A percentile compares a stretch with the other conserved stretches of the same genome.
Evolutionary conservation across 1,140 invertebrate species (phyloP).

Genomic region (Bombyx mori): ASM3026992v2 NC_085113.1:728001-728500

Average conservation of each 20-base stretch:
- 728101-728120: too few species aligned
- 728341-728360: background rate
- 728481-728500: too few species aligned
- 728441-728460: too few species aligned
- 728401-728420: background rate
- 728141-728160: slow-evolving; percentile 3
- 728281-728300: background rate
- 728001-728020: too few species aligned
- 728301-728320: background rate
- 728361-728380: background rate
- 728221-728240: slow-evolving; percentile 20
- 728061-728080: too few species aligned
- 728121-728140: too few species aligned
- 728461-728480: too few species aligned
- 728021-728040: too few species aligned
- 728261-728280: slow-evolving; percentile 1
- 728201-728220: slow-evolving; percentile 47
- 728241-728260: slow-evolving; percentile 7
- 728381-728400: background rate
- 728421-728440: background rate
- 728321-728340: background rate
- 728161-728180: slow-evolving; percentile 28
- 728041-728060: too few species aligned
- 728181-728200: slow-evolving; percentile 51
- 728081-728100: too few species aligned